Conservation (phyloP, 2,888 invertebrate genomes). For the Blera fallax region DNA sequence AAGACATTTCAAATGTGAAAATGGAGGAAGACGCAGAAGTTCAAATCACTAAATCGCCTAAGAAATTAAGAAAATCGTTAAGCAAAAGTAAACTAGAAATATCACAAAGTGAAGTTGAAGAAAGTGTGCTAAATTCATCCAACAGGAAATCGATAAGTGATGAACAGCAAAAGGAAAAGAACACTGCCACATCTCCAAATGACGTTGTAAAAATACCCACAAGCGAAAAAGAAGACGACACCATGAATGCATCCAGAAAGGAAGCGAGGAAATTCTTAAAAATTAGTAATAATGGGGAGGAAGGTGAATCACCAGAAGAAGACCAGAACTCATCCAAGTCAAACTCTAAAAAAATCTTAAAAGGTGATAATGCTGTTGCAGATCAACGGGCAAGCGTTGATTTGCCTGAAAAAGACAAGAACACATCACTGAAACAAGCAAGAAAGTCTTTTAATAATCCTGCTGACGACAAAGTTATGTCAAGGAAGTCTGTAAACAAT, state of each 20-base stretch:
- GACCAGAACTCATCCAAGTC: not conserved
- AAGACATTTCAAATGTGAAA: not conserved
- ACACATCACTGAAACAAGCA: not conserved
- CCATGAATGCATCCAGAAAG: not conserved
- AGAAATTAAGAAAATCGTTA: not conserved
- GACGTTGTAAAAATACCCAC: no score
- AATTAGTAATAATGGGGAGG: not conserved
- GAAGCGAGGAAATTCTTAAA: not conserved
- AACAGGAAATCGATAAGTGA: not conserved
- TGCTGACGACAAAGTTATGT: not conserved
- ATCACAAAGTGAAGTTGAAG: not conserved
- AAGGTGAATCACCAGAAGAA: not conserved
- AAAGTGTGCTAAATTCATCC: not conserved
- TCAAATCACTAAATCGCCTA: not conserved
- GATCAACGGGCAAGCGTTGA: not conserved
- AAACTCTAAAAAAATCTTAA: not conserved
- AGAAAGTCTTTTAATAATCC: not conserved
- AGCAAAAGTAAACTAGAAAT: not conserved
- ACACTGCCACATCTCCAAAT: not conserved
- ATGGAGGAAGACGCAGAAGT: constrained; percentile 14
- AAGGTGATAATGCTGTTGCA: not conserved
- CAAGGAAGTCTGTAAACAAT: not conserved
- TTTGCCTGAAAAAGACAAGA: not conserved
- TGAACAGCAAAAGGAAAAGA: not conserved
- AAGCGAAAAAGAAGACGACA: not conserved